Base-by-base conservation (phyloP, 2,888 invertebrate genomes). In the Polydrusus tereticollis region DNA sequence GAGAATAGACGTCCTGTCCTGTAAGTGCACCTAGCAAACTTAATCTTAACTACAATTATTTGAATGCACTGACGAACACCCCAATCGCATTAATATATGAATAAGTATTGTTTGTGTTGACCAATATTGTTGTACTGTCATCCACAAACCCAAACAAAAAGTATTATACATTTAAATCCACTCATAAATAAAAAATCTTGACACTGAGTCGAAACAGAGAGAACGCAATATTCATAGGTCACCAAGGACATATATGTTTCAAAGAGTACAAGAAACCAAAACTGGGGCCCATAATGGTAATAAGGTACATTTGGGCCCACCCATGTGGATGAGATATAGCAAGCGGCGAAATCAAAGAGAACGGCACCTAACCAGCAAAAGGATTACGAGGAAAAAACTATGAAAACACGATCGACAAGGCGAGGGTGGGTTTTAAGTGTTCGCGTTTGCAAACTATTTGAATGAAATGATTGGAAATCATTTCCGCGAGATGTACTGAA, bases 241-340 rank as follows among this genome's bases (percentile, higher is more conserved):
- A 43, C 23, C 23, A 62, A 23, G 16, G 55, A 18, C 16, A 62
- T 69, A 69, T 10, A 10, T 33, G 8, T 60, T 68, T 68, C 52
- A 68, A 60, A 69, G 21, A 58, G 45, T 59, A 68, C 59, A 68
- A 36, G 67, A 59, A 47, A 50, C 16, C 16, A 23, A 26, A 69
- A 38, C 29, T 43, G 55, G 55, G 43, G 55, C 21, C 29, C 58
- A 45, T 59, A 70, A 65, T 58, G 64, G 55, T 75, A 75, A 75
- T 75, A 66, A 69, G 64, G 69, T 69, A 72, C 74, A 80, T 82
- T 81, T 80, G 80, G 76, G 82, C 77, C 82, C 82, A 81, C 82
- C 82, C 80, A 82, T 80, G 80, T 81, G 76, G 82, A 76, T 80
- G 79, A 78, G 78, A 80, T 79, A 81, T 77, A 78, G 75, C 77